These are phyloP conservation scores for Cremastobaeus sp. DNA, from an alignment of 2,888 invertebrate genomes.

Conservation along the genomic window DNA sequence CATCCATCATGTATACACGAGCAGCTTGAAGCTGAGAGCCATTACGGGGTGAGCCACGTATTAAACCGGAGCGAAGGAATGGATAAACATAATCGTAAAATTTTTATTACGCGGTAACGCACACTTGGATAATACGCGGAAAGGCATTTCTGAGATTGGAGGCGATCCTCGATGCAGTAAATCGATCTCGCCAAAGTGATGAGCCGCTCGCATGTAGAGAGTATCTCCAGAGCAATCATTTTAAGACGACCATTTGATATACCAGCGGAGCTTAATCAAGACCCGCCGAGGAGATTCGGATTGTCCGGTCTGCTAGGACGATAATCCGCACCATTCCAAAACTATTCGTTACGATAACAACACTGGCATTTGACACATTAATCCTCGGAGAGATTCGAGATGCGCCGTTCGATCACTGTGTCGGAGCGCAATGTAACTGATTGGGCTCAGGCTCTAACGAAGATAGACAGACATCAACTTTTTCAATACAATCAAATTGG, in stretches of 20 bases:
- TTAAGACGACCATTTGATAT: not conserved
- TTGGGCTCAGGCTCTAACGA: not conserved
- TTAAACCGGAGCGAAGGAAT: no score
- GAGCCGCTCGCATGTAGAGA: not conserved
- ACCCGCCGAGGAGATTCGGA: constrained; percentile 12
- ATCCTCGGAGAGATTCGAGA: constrained; percentile 11
- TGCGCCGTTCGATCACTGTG: not conserved
- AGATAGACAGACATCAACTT: not conserved
- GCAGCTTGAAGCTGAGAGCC: no score
- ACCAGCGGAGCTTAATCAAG: constrained; percentile 18
- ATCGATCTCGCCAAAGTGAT: not conserved
- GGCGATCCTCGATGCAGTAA: not conserved
- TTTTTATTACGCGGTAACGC: not conserved
- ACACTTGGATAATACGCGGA: not conserved
- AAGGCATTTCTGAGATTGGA: not conserved
- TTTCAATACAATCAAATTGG: no score
- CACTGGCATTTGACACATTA: constrained; percentile 26
- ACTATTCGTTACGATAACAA: constrained; percentile 21
- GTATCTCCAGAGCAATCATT: not conserved
- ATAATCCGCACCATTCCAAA: constrained; percentile 33
- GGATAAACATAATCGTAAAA: not conserved
- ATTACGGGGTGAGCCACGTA: no score
- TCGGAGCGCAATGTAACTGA: not conserved
- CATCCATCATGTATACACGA: no score
- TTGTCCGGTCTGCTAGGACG: not conserved